Evolutionary conservation across 2,113 vertebrate genomes (phyloP), one percentile per base, ranked within the genome.

Genomic region (Bettongia penicillata): DNA sequence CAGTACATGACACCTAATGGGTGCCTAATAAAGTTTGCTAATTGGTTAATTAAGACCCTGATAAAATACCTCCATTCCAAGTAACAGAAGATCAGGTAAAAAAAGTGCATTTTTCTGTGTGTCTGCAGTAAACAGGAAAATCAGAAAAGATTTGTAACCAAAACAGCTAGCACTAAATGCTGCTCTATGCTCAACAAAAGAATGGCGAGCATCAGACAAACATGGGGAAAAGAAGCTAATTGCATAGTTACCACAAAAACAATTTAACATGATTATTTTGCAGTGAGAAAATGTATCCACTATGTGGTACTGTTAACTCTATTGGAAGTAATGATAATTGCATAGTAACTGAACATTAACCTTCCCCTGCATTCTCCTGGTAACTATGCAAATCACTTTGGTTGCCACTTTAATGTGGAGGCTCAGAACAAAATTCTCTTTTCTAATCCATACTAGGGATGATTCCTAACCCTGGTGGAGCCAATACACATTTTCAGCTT

Each of bases 341-440:
- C 95, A 23, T 0, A 3, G 93, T 68, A 84, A 55, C 53, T 0
- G 19, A 53, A 0, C 3, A 0, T 49, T 0, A 3, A 68, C 68
- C 93, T 28, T 90, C 90, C 52, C 89, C 0, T 0, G 8, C 3
- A 0, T 89, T 55, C 90, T 90, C 89, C 47, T 51, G 57, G 90
- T 25, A 94, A 93, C 53, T 5, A 57, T 28, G 97, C 90, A 93
- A 37, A 91, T 48, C 43, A 51, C 53, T 48, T 90, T 0, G 0
- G 37, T 47, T 11, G 24, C 53, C 91, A 7, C 12, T 14, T 0
- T 22, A 2, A 91, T 0, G 37, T 6, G 16, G 89, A 2, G 1
- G 22, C 24, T 93, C 52, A 2, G 91, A 95, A 91, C 90, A 55
- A 91, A 95, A 43, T 37, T 37, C 22, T 43, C 93, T 95, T 89